Percentiles rank a stretch among this genome's conserved stretches.
Evolutionary conservation across 1,140 invertebrate genomes (phyloP).

Genomic region (Atta texana): DNA sequence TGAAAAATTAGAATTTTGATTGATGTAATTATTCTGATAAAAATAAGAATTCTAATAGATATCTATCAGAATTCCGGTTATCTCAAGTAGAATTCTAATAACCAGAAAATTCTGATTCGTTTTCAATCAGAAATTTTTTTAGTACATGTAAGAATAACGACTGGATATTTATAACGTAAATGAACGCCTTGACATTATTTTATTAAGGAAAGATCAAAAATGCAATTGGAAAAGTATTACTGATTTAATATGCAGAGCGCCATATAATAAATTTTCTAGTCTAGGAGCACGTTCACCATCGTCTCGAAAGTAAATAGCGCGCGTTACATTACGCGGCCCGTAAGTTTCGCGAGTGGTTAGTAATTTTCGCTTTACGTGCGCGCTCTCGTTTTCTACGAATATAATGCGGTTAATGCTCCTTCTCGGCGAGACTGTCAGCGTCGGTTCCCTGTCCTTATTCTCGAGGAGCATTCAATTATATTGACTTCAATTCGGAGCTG

Average conservation of each 20-base stretch:
- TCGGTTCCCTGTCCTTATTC: constrained; percentile 67
- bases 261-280: constrained; percentile 48
- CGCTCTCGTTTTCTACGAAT: constrained; percentile 54
- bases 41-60: too few species aligned
- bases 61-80: too few species aligned
- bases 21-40: too few species aligned
- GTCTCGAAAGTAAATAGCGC: constrained; percentile 53
- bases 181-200: not conserved
- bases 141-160: not conserved
- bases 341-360: constrained; percentile 21
- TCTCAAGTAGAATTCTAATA: too few species aligned
- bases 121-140: too few species aligned
- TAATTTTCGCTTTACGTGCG: constrained; percentile 50
- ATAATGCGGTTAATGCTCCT: constrained; percentile 69
- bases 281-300: not conserved
- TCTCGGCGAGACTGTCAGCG: not conserved
- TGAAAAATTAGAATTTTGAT: too few species aligned
- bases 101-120: too few species aligned
- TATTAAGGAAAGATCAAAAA: not conserved
- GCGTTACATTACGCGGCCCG: constrained; percentile 40
- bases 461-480: constrained; percentile 82
- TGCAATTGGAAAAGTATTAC: not conserved
- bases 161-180: not conserved
- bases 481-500: constrained; percentile 80
- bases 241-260: not conserved